A percentile compares a stretch with the other conserved stretches of the same genome.
Conservation (phyloP, 1,140 invertebrate species). For the Zaprionus lachaisei region DNA sequence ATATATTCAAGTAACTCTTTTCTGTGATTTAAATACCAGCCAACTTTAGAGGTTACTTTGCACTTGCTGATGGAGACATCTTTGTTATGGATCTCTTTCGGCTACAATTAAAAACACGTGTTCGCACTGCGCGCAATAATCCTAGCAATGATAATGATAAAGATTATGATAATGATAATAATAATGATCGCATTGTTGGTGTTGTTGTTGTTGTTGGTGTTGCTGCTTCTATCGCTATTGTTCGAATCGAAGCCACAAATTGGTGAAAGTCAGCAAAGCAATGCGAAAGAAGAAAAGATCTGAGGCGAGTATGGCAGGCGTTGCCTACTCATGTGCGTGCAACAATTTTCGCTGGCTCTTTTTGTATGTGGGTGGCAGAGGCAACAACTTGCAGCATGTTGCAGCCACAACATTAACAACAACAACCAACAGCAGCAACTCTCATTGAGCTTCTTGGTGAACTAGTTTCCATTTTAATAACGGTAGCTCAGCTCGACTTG, state of each 20-base stretch:
- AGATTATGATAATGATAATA: constrained; percentile 28
- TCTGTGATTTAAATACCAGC: neutral
- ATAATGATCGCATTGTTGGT: constrained; percentile 30
- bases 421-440: neutral
- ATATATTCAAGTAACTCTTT: neutral
- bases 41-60: neutral
- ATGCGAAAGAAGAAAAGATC: constrained; percentile 34
- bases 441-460: constrained; percentile 77
- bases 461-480: constrained; percentile 78
- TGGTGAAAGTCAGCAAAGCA: constrained; percentile 69
- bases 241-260: constrained; percentile 67
- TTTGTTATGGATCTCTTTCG: neutral
- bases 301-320: constrained; percentile 16
- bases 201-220: constrained; percentile 8
- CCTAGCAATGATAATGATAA: constrained; percentile 19
- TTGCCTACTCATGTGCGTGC: constrained; percentile 60
- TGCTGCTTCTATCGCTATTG: constrained; percentile 34
- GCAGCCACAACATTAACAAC: constrained; percentile 41
- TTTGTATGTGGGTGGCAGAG: constrained; percentile 50
- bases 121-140: constrained; percentile 23
- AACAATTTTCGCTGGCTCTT: constrained; percentile 57
- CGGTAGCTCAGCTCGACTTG: constrained; percentile 43
- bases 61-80: neutral
- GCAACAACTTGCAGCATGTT: constrained; percentile 33
- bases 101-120: constrained; percentile 31